Evolutionary conservation across 2,113 vertebrate species (phyloP), one percentile per base, ranked within the genome.

Genomic region (Oxygymnocypris stewartii): DNA sequence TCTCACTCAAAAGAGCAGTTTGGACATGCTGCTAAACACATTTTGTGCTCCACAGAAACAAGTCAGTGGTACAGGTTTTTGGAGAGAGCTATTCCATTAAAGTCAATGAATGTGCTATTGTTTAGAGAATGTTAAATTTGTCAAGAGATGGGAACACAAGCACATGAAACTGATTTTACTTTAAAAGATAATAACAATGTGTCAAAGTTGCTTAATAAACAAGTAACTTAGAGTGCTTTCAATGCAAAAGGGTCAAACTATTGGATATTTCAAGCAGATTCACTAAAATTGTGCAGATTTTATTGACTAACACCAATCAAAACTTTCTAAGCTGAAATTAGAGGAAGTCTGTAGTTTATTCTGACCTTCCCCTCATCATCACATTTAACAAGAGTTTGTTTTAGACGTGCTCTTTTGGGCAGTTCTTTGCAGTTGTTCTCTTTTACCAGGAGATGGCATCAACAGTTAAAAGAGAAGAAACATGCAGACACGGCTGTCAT

Each of bases 371-470:
- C 63, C 16, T 71, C 31, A 37, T 71, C 16, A 9, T 37, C 12
- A 67, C 5, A 67, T 31, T 57, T 67, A 16, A 31, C 1, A 65
- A 71, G 7, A 71, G 69, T 13, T 23, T 42, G 37, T 73, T 73
- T 73, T 37, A 3, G 8, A 23, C 35, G 11, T 73, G 35, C 18
- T 73, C 18, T 42, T 42, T 42, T 73, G 1, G 9, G 9, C 2
- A 74, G 51, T 37, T 28, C 8, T 79, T 37, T 83, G 25, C 63
- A 49, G 7, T 92, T 90, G 35, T 11, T 9, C 1, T 0, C 23
- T 89, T 87, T 61, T 1, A 18, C 93, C 94, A 94, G 91, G 90
- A 95, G 94, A 94, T 94, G 93, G 93, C 91, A 89, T 89, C 86
- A 94, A 88, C 87, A 89, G 91, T 88, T 87, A 82, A 74, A 79